Percentiles rank a stretch among this genome's conserved stretches.
Evolutionary conservation across 2,888 invertebrate species (phyloP).

Genomic region (Caenorhabditis sinica): DNA sequence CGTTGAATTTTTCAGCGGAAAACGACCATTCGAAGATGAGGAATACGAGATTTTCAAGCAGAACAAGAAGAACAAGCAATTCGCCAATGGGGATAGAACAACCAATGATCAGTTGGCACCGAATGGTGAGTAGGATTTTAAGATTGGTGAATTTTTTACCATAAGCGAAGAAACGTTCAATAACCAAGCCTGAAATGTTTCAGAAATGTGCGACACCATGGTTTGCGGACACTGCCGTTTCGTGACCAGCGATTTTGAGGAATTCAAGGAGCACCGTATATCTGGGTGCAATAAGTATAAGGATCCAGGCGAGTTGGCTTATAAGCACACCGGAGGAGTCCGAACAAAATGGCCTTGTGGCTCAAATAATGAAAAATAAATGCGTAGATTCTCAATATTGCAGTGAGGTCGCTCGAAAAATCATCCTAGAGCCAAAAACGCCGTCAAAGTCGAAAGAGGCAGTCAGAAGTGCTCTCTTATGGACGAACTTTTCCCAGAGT

Average conservation of each 20-base stretch:
- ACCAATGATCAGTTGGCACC: constrained; percentile 65
- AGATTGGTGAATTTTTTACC: too few species aligned
- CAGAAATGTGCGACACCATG: constrained; percentile 86
- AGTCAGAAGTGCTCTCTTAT: too few species aligned
- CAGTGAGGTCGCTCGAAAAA: too few species aligned
- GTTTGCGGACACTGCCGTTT: constrained; percentile 90
- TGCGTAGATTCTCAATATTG: too few species aligned
- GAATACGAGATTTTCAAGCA: constrained; percentile 69
- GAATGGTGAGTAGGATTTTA: constrained; percentile 52
- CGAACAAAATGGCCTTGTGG: too few species aligned
- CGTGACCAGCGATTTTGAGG: constrained; percentile 88
- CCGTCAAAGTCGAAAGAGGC: too few species aligned
- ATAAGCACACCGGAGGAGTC: too few species aligned
- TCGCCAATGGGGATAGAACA: constrained; percentile 65
- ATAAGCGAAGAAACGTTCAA: too few species aligned
- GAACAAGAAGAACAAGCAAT: constrained; percentile 65
- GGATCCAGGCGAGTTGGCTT: constrained; percentile 57
- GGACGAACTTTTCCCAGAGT: too few species aligned
- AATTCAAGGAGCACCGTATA: constrained; percentile 88
- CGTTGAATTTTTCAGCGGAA: constrained; percentile 38
- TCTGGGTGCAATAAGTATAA: constrained; percentile 65
- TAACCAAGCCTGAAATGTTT: neutral
- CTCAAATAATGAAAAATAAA: too few species aligned
- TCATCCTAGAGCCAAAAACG: too few species aligned
- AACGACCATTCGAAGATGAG: constrained; percentile 57